A percentile compares a stretch with the other conserved stretches of the same genome.
Conservation (phyloP, 2,113 vertebrate species). For the Neodon shergylaensis region DNA sequence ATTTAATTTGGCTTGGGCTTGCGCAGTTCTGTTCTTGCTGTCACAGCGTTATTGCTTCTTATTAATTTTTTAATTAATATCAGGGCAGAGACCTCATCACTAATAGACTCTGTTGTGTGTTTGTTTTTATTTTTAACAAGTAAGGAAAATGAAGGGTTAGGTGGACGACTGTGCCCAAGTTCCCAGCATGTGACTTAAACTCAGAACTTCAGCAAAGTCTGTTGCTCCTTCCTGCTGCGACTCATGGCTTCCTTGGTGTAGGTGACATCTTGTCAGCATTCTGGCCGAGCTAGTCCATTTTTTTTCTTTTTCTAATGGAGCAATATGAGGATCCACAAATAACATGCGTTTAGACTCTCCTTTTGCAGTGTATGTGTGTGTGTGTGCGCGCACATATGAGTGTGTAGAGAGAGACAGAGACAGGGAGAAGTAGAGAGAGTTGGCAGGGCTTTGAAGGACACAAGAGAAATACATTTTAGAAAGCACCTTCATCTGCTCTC, state of each 20-base stretch:
- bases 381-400: too few species aligned
- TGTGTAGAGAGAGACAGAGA: not conserved
- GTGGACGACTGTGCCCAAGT: not conserved
- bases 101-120: not conserved
- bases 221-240: not conserved
- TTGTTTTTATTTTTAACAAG: not conserved
- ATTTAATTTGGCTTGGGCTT: not conserved
- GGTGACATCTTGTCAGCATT: not conserved
- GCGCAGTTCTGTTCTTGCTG: not conserved
- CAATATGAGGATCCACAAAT: not conserved
- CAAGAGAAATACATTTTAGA: not conserved
- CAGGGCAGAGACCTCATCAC: not conserved
- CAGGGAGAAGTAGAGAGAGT: too few species aligned
- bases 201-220: not conserved
- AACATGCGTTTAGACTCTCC: not conserved
- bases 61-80: not conserved
- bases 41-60: not conserved
- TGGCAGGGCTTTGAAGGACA: not conserved
- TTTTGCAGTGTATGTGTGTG: not conserved
- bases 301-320: not conserved
- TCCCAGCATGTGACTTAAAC: not conserved
- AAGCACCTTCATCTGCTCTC: conserved; percentile 65
- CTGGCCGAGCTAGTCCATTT: not conserved
- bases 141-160: not conserved
- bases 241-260: not conserved